A percentile compares a stretch with the other conserved stretches of the same genome.
Evolutionary conservation across 2,113 vertebrate species (phyloP).

Genomic region (Eleginops maclovinus): DNA sequence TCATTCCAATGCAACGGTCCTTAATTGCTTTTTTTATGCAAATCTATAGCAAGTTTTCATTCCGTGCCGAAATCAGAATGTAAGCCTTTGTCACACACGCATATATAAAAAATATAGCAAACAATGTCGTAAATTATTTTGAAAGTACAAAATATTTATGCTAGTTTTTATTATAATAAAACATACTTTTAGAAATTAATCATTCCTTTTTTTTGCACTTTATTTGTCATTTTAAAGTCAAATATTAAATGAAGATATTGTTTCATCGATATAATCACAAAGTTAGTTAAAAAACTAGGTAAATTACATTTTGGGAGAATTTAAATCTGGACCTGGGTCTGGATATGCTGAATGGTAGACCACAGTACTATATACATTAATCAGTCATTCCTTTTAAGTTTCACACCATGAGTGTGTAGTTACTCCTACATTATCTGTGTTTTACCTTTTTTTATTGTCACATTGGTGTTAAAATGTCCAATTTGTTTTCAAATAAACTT

Average conservation of each 20-base stretch:
- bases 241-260: not conserved
- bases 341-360: not conserved
- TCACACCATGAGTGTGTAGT: not conserved
- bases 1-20: constrained; percentile 28
- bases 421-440: not conserved
- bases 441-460: not conserved
- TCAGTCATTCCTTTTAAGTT: not conserved
- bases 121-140: constrained; percentile 35
- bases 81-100: constrained; percentile 15
- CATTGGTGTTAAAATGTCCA: not conserved
- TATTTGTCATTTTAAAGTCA: constrained; percentile 18
- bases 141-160: constrained; percentile 27
- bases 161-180: not conserved
- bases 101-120: constrained; percentile 7
- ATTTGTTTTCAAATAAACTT: not conserved
- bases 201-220: constrained; percentile 61
- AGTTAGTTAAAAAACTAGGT: not conserved
- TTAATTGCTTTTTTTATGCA: constrained; percentile 2
- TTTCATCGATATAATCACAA: not conserved
- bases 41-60: not conserved
- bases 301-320: not conserved
- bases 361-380: not conserved
- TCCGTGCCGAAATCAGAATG: not conserved
- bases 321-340: not conserved
- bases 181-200: constrained; percentile 4